Conservation (phyloP, 2,113 vertebrate genomes). For the Gopherus flavomarginatus region DNA sequence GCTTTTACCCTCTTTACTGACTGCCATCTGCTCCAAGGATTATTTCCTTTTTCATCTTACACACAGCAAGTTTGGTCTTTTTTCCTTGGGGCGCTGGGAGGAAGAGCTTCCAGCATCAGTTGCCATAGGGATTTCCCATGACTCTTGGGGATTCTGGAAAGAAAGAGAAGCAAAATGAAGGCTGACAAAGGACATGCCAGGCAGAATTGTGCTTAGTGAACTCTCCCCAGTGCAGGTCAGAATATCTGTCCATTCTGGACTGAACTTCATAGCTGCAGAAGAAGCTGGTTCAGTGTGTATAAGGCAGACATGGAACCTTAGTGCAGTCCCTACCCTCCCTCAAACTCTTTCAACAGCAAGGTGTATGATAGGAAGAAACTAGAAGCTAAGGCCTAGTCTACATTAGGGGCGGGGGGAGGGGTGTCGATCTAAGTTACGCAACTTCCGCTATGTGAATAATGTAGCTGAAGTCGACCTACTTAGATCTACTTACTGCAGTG, state of each 20-base stretch:
- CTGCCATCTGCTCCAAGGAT: constrained; percentile 65
- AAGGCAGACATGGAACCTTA: not conserved
- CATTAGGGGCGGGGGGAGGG: too few species aligned
- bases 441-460: too few species aligned
- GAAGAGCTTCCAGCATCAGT: constrained; percentile 47
- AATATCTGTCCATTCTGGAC: constrained; percentile 30
- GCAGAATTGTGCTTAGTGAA: constrained; percentile 47
- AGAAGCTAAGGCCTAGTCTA: not conserved
- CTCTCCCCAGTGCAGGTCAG: not conserved
- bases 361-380: rapidly evolving
- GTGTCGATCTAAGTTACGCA: too few species aligned
- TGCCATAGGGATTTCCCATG: constrained; percentile 58
- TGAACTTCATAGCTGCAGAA: not conserved
- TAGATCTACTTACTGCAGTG: too few species aligned
- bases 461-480: too few species aligned
- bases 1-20: constrained; percentile 51
- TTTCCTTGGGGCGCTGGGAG: constrained; percentile 40
- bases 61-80: constrained; percentile 56
- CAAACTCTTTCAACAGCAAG: not conserved
- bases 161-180: constrained; percentile 51
- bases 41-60: constrained; percentile 67
- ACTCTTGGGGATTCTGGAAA: constrained; percentile 43
- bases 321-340: not conserved
- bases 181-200: constrained; percentile 19
- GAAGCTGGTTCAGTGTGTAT: not conserved